phyloP scores from a whole-genome alignment of 2,797 vertebrate species.

The Myotis daubentonii region DNA sequence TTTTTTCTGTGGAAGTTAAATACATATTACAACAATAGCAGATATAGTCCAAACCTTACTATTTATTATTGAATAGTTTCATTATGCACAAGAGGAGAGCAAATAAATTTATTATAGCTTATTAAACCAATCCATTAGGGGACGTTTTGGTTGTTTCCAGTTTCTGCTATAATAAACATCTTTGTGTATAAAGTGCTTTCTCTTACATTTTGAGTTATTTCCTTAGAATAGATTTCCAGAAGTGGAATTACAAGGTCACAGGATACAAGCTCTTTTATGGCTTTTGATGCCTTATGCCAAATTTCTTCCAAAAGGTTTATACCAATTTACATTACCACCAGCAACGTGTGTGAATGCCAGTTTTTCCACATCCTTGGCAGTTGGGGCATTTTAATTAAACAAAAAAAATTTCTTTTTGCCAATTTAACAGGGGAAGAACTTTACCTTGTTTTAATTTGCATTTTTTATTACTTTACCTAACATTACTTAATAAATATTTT shows the following conservation, averaged over 20 bases:
- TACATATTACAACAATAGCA: not conserved
- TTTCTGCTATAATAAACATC: slow-evolving; percentile 44
- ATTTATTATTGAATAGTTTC: not conserved
- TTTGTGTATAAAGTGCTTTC: not conserved
- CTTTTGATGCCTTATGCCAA: slow-evolving; percentile 59
- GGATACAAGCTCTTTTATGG: slow-evolving; percentile 72
- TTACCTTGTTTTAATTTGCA: slow-evolving; percentile 68
- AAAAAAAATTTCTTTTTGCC: not conserved
- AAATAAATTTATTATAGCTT: slow-evolving; percentile 8
- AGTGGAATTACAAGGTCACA: slow-evolving; percentile 68
- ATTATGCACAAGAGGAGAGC: not conserved
- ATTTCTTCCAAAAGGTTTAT: slow-evolving; percentile 56
- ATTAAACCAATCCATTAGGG: not conserved
- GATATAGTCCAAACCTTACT: not conserved
- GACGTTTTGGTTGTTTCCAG: not conserved
- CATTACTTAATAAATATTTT: slow-evolving; percentile 52
- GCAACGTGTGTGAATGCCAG: slow-evolving; percentile 26
- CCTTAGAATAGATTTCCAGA: slow-evolving; percentile 51
- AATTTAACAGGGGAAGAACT: slow-evolving; percentile 65
- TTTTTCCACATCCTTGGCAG: slow-evolving; percentile 60
- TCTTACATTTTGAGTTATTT: slow-evolving; percentile 53
- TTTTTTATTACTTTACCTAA: slow-evolving; percentile 73
- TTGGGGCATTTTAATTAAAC: slow-evolving; percentile 67
- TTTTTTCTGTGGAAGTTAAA: slow-evolving; percentile 23
- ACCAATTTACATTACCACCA: slow-evolving; percentile 69